Percentiles rank a stretch among this genome's conserved stretches.
phyloP scores from a whole-genome alignment of 2,113 vertebrate species.

The Scytalopus superciliaris region DNA sequence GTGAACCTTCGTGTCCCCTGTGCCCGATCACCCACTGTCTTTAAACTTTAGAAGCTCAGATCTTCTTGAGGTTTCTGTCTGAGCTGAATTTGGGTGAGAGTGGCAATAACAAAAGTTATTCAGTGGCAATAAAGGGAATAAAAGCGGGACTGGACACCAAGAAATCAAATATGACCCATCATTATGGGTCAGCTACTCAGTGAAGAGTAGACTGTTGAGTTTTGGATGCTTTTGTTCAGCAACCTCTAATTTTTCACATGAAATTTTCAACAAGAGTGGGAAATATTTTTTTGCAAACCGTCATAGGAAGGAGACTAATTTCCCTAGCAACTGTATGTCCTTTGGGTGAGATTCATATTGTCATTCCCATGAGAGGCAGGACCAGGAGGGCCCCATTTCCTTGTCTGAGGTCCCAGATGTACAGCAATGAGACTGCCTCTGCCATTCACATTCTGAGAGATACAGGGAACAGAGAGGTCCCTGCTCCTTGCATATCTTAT shows the following conservation, averaged over 20 bases:
- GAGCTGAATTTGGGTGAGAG: not conserved
- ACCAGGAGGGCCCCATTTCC: not conserved
- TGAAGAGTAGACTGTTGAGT: not conserved
- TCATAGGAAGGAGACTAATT: not conserved
- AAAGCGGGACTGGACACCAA: not conserved
- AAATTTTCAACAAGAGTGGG: not conserved
- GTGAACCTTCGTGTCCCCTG: not conserved
- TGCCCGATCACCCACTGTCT: not conserved
- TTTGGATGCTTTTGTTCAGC: not conserved
- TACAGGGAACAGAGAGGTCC: not conserved
- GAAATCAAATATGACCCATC: not conserved
- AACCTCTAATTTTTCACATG: not conserved
- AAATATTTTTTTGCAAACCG: not conserved
- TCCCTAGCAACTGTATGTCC: accelerated
- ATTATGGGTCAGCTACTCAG: not conserved
- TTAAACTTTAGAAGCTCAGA: not conserved
- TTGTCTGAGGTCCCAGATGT: not conserved
- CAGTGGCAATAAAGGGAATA: not conserved
- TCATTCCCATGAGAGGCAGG: not conserved
- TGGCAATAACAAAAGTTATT: not conserved
- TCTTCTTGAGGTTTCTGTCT: not conserved
- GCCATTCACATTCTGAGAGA: not conserved
- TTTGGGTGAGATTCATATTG: not conserved
- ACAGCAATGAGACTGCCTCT: not conserved
- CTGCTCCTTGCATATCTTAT: accelerated